phyloP scores from a whole-genome alignment of 1,140 invertebrate species.

The Spodoptera litura region DNA sequence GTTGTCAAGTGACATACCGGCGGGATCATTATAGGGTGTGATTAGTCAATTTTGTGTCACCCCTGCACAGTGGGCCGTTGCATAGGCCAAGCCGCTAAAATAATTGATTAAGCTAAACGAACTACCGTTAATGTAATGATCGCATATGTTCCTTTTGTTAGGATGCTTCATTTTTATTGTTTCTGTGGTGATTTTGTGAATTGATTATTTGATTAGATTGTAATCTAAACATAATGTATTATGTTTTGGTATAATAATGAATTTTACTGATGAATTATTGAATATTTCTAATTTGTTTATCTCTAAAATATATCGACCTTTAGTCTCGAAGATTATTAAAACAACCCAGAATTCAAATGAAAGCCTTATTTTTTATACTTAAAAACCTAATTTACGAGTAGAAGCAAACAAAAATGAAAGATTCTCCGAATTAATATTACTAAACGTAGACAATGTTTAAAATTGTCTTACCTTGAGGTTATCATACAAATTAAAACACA shows the following conservation, averaged over 20 bases:
- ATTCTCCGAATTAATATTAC: too few species aligned
- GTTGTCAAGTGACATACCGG: slow-evolving; percentile 52
- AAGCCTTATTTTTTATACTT: too few species aligned
- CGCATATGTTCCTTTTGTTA: slow-evolving; percentile 79
- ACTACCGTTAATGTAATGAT: slow-evolving; percentile 80
- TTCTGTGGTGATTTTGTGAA: slow-evolving; percentile 60
- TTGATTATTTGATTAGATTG: slow-evolving; percentile 46
- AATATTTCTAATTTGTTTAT: not conserved
- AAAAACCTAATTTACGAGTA: too few species aligned
- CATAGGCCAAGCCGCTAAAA: slow-evolving; percentile 57
- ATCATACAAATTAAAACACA: too few species aligned
- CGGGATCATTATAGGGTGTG: slow-evolving; percentile 67
- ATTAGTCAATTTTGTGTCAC: slow-evolving; percentile 76
- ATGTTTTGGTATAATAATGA: not conserved
- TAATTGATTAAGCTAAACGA: slow-evolving; percentile 83
- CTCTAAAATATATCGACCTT: too few species aligned
- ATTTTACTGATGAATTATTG: not conserved
- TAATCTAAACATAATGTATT: too few species aligned
- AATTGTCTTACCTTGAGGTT: too few species aligned
- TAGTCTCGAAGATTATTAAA: not conserved
- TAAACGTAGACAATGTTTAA: too few species aligned
- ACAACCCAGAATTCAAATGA: not conserved
- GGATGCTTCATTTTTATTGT: slow-evolving; percentile 28
- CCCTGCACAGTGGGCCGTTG: slow-evolving; percentile 58
- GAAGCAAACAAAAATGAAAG: too few species aligned